Evolutionary conservation across 2,797 vertebrate species (phyloP), one percentile per base, ranked within the genome.

Genomic region (Echeneis naucrates): DNA sequence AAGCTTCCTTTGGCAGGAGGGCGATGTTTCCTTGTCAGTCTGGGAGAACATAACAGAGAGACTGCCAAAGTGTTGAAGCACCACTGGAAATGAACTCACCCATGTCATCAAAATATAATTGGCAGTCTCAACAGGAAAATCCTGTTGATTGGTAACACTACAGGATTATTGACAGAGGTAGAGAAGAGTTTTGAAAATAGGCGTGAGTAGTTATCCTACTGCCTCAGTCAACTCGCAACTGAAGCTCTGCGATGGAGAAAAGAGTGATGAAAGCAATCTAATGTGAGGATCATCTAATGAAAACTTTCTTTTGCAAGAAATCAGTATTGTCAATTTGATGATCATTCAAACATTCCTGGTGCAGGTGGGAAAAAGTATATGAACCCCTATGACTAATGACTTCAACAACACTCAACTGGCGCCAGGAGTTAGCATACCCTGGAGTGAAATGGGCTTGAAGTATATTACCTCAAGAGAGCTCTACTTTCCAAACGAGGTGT

Each of bases 1-100:
- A 72, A 84, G 71, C 71, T 76, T 77, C 27, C 72, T 24, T 69
- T 81, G 69, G 72, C 82, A 87, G 55, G 74, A 65, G 44, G 40
- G 26, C 72, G 67, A 67, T 68, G 45, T 69, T 63, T 76, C 33
- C 51, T 37, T 45, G 61, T 50, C 51, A 79, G 19, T 23, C 71
- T 45, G 14, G 16, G 21, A 58, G 21, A 75, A 68, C 50, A 68
- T 54, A 68, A 61, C 45, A 59, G 21, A 21, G 42, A 73, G 48
- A 54, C 17, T 55, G 55, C 55, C 13, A 57, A 64, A 72, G 58
- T 64, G 66, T 64, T 65, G 53, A 4, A 72, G 21, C 23, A 24
- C 45, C 58, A 70, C 8, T 38, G 50, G 33, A 61, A 70, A 64
- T 56, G 30, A 42, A 53, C n/a, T 27, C 10, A 42, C 40, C 53